These are phyloP conservation scores for Tethea ocularis DNA, from an alignment of 2,888 invertebrate species.

Conservation along the genomic window DNA sequence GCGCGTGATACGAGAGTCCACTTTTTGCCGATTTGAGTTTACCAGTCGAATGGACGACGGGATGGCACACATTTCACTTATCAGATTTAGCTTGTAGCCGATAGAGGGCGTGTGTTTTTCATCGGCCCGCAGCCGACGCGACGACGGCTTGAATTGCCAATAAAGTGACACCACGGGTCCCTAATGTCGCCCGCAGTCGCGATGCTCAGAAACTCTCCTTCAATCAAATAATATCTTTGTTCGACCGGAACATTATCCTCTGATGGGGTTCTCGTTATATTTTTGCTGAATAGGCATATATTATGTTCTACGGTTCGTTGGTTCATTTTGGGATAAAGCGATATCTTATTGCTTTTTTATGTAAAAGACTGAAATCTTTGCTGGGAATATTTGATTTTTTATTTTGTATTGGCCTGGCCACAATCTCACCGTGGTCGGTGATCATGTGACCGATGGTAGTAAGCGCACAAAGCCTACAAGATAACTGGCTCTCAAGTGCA, in stretches of 20 bases:
- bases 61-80: constrained; percentile 41
- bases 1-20: constrained; percentile 13
- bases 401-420: not conserved
- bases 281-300: constrained; percentile 9
- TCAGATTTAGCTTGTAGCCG: constrained; percentile 45
- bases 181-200: constrained; percentile 41
- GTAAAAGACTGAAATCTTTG: no score
- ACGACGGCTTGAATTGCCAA: constrained; percentile 37
- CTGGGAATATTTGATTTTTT: not conserved
- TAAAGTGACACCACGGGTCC: constrained; percentile 40
- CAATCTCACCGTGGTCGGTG: no score
- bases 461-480: no score
- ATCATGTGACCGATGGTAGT: no score
- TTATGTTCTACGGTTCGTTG: constrained; percentile 6
- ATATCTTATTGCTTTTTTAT: not conserved
- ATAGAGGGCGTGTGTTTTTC: constrained; percentile 37
- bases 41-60: constrained; percentile 21
- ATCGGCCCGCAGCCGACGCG: constrained; percentile 18
- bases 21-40: constrained; percentile 34
- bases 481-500: no score
- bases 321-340: not conserved
- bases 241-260: constrained; percentile 13
- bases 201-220: constrained; percentile 30
- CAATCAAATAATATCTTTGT: constrained; percentile 22
- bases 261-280: constrained; percentile 9